Percentiles rank a stretch among this genome's conserved stretches.
phyloP scores from a whole-genome alignment of 2,113 vertebrate species.

The Clarias gariepinus region DNA sequence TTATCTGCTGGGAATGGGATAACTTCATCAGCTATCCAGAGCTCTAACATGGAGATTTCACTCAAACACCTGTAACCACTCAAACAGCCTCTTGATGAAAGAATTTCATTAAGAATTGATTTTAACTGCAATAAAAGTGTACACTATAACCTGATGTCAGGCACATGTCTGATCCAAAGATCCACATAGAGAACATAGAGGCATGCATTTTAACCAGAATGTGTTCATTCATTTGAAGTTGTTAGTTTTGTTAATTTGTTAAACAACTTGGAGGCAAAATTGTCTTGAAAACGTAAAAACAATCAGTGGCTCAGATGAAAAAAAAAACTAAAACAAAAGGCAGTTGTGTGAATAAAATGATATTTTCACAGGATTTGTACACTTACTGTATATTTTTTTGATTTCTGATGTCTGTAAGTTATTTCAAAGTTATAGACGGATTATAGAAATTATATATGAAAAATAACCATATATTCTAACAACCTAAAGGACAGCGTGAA shows the following conservation, averaged over 20 bases:
- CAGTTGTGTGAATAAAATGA: neutral
- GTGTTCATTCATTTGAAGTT: neutral
- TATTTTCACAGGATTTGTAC: neutral
- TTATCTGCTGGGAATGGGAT: neutral
- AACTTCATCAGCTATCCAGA: neutral
- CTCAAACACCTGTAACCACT: neutral
- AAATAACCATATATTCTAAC: neutral
- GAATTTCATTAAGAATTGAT: no score
- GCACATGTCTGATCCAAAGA: neutral
- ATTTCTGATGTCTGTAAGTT: no score
- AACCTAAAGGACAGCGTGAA: neutral
- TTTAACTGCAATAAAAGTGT: neutral
- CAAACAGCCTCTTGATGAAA: neutral
- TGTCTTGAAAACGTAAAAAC: neutral
- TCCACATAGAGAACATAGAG: neutral
- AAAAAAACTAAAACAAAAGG: neutral
- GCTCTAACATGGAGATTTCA: neutral
- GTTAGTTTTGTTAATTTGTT: neutral
- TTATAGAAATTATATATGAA: neutral
- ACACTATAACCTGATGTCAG: neutral
- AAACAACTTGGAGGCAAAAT: neutral
- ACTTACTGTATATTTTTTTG: neutral
- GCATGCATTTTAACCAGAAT: neutral
- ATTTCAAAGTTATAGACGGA: neutral
- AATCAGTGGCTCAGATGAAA: neutral